These are phyloP conservation scores for Bactericera cockerelli DNA, from an alignment of 1,140 invertebrate species.

Conservation along the genomic window DNA sequence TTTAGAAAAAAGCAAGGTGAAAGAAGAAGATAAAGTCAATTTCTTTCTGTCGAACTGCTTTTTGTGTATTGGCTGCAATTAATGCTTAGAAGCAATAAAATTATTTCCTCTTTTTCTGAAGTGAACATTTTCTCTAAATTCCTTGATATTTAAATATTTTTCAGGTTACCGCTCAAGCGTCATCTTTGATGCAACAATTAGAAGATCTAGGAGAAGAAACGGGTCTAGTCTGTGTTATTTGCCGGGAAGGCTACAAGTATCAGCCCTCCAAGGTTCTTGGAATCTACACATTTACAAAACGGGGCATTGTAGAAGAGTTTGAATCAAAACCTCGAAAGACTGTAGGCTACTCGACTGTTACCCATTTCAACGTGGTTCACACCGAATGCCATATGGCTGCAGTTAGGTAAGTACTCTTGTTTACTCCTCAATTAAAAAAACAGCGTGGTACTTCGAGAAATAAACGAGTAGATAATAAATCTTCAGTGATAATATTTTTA, in stretches of 20 bases:
- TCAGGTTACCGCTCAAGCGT: constrained; percentile 70
- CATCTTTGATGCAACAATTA: constrained; percentile 71
- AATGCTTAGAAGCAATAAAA: too few species aligned
- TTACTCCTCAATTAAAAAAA: too few species aligned
- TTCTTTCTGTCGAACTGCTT: too few species aligned
- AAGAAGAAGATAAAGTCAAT: too few species aligned
- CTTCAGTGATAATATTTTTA: too few species aligned
- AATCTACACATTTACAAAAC: constrained; percentile 94
- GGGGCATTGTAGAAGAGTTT: constrained; percentile 85
- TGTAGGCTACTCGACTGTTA: constrained; percentile 82
- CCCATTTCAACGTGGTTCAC: constrained; percentile 96
- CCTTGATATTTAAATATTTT: too few species aligned
- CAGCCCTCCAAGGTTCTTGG: constrained; percentile 81
- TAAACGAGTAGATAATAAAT: too few species aligned
- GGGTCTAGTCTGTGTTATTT: constrained; percentile 94
- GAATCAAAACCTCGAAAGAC: constrained; percentile 73
- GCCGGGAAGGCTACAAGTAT: constrained; percentile 92
- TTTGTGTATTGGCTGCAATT: too few species aligned
- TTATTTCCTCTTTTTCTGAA: too few species aligned
- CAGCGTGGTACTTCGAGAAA: too few species aligned
- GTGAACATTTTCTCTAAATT: too few species aligned
- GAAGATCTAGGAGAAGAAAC: constrained; percentile 90
- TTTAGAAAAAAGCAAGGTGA: too few species aligned
- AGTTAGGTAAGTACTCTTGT: constrained; percentile 44
- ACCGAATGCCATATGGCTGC: constrained; percentile 96